Evolutionary conservation across 2,113 vertebrate species (phyloP).

Genomic region (Sphaerodactylus townsendi): DNA sequence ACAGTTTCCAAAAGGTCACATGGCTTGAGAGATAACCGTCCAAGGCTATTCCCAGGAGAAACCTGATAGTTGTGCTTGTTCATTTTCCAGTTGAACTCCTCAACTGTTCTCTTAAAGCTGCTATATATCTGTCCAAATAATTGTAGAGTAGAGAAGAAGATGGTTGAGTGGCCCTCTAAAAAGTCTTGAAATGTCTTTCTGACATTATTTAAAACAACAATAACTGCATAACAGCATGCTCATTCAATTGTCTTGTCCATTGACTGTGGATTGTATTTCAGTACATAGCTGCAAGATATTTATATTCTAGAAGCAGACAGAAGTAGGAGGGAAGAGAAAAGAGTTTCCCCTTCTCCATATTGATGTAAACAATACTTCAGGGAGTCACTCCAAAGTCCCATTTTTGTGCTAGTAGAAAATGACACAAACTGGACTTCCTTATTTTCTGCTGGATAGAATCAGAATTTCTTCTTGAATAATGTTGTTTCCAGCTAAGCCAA

Average conservation of each 20-base stretch:
- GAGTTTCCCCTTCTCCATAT: not conserved
- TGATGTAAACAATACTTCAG: not conserved
- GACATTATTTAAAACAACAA: not conserved
- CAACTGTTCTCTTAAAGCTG: not conserved
- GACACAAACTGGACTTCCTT: conserved; percentile 8
- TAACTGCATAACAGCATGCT: not conserved
- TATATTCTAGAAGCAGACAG: not conserved
- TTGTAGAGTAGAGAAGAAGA: not conserved
- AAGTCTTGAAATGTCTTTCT: not conserved
- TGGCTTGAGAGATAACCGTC: conserved; percentile 62
- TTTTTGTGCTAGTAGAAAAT: conserved; percentile 13
- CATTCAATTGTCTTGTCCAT: rapidly evolving
- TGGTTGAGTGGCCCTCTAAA: not conserved
- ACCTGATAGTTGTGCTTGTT: not conserved
- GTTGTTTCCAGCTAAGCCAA: too few species aligned
- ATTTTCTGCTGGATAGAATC: conserved; percentile 28
- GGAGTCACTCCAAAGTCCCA: conserved; percentile 11
- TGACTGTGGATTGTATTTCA: not conserved
- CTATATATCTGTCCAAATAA: not conserved
- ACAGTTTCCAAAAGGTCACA: conserved; percentile 37
- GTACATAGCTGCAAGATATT: conserved; percentile 4
- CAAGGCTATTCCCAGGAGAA: conserved; percentile 12
- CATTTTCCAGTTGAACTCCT: rapidly evolving
- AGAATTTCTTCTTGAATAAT: conserved; percentile 10
- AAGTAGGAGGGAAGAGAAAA: not conserved